These are phyloP conservation scores for Camponotus vicinus DNA, from an alignment of 1,140 invertebrate species.

Conservation along the genomic window DNA sequence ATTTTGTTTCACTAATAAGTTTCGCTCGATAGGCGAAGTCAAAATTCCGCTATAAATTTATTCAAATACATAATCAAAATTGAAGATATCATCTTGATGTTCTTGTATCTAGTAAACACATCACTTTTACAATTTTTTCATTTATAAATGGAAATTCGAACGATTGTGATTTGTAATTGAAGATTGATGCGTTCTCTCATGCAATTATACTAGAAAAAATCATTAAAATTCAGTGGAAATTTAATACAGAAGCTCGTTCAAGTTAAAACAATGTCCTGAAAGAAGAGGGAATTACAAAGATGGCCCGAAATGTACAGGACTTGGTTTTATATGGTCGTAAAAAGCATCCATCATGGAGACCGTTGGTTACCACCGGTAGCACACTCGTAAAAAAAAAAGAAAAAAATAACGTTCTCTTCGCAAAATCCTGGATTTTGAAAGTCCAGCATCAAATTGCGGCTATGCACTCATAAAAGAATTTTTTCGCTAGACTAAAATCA, in stretches of 20 bases:
- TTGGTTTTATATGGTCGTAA: conserved; percentile 67
- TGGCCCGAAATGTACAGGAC: conserved; percentile 43
- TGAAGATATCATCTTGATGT: background rate
- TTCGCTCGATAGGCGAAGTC: background rate
- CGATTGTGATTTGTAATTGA: background rate
- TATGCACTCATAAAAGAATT: conserved; percentile 24
- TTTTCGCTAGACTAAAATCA: conserved; percentile 34
- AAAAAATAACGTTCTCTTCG: conserved; percentile 45
- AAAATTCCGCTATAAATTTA: background rate
- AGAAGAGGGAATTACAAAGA: conserved; percentile 47
- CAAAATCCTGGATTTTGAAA: conserved; percentile 55
- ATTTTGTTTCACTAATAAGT: conserved; percentile 31
- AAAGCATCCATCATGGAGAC: conserved; percentile 64
- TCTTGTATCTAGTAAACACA: background rate
- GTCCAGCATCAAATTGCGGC: conserved; percentile 40
- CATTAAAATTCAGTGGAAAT: conserved; percentile 44
- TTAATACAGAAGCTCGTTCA: conserved; percentile 26
- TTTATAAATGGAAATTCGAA: background rate
- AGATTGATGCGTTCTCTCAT: background rate
- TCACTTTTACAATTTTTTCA: background rate
- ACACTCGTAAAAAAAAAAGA: conserved; percentile 58
- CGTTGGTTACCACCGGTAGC: conserved; percentile 57
- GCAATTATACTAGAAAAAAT: background rate
- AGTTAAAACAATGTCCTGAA: conserved; percentile 16
- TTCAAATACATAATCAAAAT: background rate